Base-by-base conservation (phyloP, 2,888 invertebrate species). In the Meloe dianella region DNA sequence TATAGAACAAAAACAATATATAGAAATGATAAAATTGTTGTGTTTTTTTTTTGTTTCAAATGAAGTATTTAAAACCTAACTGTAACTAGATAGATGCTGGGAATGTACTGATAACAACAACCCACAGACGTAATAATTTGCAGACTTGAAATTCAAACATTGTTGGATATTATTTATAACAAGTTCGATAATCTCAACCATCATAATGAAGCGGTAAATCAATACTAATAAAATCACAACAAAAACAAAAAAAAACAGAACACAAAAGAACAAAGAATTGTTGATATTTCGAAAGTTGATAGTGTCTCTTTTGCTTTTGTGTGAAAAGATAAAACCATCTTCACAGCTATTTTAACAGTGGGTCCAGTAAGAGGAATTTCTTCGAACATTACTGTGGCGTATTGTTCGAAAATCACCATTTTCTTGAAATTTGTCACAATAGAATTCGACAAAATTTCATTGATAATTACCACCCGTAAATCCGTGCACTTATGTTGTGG, bases 21-120 rank as follows among this genome's bases (percentile, higher is more conserved):
- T 54, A 24, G 24, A 54, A 24, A 22, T 54, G 24, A 54, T 54
- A 54, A 54, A 54, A 54, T 54, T 54, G 54, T 54, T 54, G 0
- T 12, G 22, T 41, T 41, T 17, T 41, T 41, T 17, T 6, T 17
- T 41, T 22, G 4, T 24, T 24, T n/a, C 4, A 47, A 51, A 54
- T 17, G 9, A 17, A 41, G 8, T 20, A 54, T 54, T 54, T 24
- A 54, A 14, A 54, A 54, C 54, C 54, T 54, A 54, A 54, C 54
- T 54, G 54, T 54, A 54, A 54, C 22, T 54, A 54, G 54, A 54
- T 54, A 54, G 54, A 54, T 54, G 54, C 54, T 54, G 54, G 54
- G 54, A 54, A 54, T 12, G 3, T 54, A 24, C 54, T 54, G 54
- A 54, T 54, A 54, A 54, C 54, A 54, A 24, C 54, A 54, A 6